A percentile compares a stretch with the other conserved stretches of the same genome.
phyloP scores from a whole-genome alignment of 2,888 invertebrate species.

The Standfussiana lucernea region DNA sequence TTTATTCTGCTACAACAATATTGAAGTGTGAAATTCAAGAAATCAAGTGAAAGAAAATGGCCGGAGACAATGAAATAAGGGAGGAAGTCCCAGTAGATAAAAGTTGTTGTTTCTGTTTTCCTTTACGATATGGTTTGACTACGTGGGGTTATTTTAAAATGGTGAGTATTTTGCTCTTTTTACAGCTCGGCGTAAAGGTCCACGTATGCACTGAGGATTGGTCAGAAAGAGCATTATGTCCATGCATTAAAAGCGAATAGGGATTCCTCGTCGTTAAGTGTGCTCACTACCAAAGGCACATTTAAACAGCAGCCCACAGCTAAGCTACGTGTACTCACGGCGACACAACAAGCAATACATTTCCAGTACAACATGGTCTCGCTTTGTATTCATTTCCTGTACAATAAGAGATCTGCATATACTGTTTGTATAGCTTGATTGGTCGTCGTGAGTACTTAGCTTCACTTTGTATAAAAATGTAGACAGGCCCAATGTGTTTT shows the following conservation, averaged over 20 bases:
- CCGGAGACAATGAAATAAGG: neutral
- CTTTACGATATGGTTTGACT: conserved; percentile 64
- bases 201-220: no score
- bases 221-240: neutral
- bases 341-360: no score
- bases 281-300: neutral
- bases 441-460: neutral
- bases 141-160: conserved; percentile 64
- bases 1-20: neutral
- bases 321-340: neutral
- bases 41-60: conserved; percentile 12
- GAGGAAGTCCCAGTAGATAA: conserved; percentile 52
- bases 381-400: no score
- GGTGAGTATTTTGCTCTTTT: conserved; percentile 53
- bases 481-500: neutral
- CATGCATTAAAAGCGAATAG: neutral
- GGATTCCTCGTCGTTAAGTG: neutral
- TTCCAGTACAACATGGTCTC: no score
- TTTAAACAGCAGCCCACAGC: neutral
- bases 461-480: neutral
- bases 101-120: conserved; percentile 67
- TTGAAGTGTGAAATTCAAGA: neutral
- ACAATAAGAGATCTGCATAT: no score
- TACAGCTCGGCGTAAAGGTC: neutral
- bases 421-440: no score